Conservation (phyloP, 2,797 vertebrate species). For the Falco berigora region DNA sequence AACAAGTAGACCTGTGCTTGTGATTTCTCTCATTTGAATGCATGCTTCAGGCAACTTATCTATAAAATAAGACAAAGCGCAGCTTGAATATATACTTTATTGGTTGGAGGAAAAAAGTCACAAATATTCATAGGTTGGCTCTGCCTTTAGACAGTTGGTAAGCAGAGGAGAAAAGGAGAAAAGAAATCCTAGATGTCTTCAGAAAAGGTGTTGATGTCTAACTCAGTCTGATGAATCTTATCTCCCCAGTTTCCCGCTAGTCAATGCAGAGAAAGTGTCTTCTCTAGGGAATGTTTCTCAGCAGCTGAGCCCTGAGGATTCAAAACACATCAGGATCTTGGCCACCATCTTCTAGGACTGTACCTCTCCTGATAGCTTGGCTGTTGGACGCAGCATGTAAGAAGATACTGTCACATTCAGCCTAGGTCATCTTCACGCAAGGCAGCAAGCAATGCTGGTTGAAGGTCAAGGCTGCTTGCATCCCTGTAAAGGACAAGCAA, state of each 20-base stretch:
- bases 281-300: neutral
- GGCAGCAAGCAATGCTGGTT: neutral
- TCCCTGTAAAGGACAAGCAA: neutral
- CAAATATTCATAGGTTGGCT: neutral
- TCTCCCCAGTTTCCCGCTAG: neutral
- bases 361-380: neutral
- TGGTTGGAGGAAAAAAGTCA: neutral
- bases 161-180: neutral
- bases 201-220: neutral
- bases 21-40: neutral
- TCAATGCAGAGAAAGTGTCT: neutral
- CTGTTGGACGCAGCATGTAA: neutral
- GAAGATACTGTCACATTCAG: neutral
- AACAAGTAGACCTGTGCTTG: neutral
- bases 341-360: neutral
- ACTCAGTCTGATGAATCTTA: neutral
- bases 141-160: neutral
- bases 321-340: neutral
- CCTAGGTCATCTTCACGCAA: fast-evolving
- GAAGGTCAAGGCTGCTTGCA: neutral
- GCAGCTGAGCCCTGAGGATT: neutral
- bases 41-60: neutral
- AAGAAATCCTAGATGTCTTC: neutral
- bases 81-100: neutral
- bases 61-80: neutral